Percentiles rank a stretch among this genome's conserved stretches.
Evolutionary conservation across 2,113 vertebrate genomes (phyloP).

Genomic region (Fregetta grallaria): DNA sequence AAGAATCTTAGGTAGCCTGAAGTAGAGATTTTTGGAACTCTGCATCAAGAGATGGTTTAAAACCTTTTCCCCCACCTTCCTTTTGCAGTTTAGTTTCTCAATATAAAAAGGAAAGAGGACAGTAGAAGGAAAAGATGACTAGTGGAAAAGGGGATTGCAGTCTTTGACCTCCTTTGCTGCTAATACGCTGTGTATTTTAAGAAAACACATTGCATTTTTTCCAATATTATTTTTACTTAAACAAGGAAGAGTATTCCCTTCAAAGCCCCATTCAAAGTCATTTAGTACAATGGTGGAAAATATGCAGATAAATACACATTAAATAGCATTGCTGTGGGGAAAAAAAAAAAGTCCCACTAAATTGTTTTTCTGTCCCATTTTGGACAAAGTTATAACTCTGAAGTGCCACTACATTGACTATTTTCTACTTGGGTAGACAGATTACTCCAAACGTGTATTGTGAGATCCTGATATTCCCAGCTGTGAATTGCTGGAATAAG

Average conservation of each 20-base stretch:
- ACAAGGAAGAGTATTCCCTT: neutral
- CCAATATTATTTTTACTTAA: neutral
- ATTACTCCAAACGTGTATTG: neutral
- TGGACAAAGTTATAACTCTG: neutral
- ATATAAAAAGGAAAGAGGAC: neutral
- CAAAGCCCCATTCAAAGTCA: neutral
- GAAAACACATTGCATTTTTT: neutral
- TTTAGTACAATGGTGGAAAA: neutral
- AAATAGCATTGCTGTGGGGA: neutral
- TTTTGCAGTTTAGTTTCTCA: neutral
- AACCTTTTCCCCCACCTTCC: neutral
- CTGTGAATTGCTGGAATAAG: neutral
- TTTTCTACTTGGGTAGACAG: neutral
- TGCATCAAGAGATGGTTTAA: neutral
- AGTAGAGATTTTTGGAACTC: neutral
- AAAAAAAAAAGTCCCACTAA: neutral
- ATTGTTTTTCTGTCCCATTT: neutral
- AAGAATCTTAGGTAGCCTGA: neutral
- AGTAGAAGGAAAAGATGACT: neutral
- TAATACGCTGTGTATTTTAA: neutral
- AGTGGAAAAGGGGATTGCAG: neutral
- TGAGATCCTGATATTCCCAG: neutral
- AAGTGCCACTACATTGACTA: neutral
- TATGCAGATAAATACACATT: neutral
- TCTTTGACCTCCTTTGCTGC: neutral